These are phyloP conservation scores for Morus bassanus DNA, from an alignment of 2,797 vertebrate species.

Conservation along the genomic window DNA sequence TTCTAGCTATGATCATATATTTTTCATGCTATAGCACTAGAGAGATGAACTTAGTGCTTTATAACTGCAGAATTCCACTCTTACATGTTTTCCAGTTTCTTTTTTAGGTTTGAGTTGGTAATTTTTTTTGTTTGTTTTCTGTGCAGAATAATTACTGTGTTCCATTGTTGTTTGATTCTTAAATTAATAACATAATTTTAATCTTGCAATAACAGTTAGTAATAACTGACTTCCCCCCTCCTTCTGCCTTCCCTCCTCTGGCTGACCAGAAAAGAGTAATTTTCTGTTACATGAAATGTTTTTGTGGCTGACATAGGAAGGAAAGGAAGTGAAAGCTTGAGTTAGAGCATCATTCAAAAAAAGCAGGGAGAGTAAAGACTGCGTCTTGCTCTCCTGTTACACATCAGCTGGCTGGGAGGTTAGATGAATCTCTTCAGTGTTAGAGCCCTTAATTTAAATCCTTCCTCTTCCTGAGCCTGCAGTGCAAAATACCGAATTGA, in stretches of 20 bases:
- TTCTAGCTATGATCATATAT: neutral
- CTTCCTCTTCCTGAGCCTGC: neutral
- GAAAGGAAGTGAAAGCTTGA: neutral
- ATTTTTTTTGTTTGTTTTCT: neutral
- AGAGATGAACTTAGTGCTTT: neutral
- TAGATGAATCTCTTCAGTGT: neutral
- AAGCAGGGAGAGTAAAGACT: neutral
- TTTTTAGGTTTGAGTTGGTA: neutral
- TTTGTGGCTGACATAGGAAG: neutral
- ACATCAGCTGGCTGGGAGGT: neutral
- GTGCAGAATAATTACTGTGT: neutral
- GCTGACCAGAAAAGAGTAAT: neutral
- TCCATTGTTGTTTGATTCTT: neutral
- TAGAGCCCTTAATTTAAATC: neutral
- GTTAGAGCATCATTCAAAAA: neutral
- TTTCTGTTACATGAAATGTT: neutral
- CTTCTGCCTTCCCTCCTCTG: rapidly evolving
- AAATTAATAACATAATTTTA: neutral
- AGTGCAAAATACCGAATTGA: neutral
- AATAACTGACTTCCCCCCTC: neutral
- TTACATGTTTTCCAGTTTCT: neutral
- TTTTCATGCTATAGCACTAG: neutral
- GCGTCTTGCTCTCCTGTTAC: neutral
- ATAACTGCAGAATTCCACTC: neutral
- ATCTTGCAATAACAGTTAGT: neutral